These are phyloP conservation scores for Argyresthia goedartella DNA, from an alignment of 2,888 invertebrate genomes.

Conservation along the genomic window DNA sequence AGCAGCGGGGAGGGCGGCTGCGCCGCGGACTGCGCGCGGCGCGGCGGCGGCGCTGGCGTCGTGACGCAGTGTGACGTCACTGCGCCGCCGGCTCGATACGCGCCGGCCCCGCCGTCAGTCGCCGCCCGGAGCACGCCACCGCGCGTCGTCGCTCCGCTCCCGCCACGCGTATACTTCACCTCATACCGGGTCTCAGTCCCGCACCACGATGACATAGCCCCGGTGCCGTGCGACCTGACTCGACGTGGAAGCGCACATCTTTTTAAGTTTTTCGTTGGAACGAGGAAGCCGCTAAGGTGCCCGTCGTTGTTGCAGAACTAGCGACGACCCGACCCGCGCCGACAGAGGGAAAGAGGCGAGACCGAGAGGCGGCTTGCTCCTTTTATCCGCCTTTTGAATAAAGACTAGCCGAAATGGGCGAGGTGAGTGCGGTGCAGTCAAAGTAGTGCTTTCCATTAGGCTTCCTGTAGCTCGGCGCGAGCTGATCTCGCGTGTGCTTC, in stretches of 20 bases:
- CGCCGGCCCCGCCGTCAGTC: constrained; percentile 71
- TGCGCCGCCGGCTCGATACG: constrained; percentile 77
- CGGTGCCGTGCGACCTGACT: constrained; percentile 61
- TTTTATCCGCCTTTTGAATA: constrained; percentile 60
- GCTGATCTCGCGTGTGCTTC: constrained; percentile 38
- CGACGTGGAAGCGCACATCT: constrained; percentile 59
- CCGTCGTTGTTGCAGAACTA: constrained; percentile 66
- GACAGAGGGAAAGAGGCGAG: constrained; percentile 61
- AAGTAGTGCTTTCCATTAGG: constrained; percentile 58
- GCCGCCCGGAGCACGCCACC: constrained; percentile 67
- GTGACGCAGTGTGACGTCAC: constrained; percentile 80
- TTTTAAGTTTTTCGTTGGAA: constrained; percentile 63
- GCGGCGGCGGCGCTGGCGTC: constrained; percentile 65
- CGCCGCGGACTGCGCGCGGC: constrained; percentile 42
- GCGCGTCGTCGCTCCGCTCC: constrained; percentile 58
- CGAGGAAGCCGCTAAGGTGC: constrained; percentile 63
- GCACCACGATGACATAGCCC: constrained; percentile 66
- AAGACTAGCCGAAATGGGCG: constrained; percentile 69
- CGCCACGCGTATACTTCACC: constrained; percentile 52
- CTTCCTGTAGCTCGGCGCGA: constrained; percentile 33
- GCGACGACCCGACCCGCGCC: constrained; percentile 56
- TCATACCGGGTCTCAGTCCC: constrained; percentile 67
- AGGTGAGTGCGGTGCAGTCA: constrained; percentile 65
- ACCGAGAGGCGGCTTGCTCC: constrained; percentile 61
- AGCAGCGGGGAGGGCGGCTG: constrained; percentile 25